Evolutionary conservation across 2,888 invertebrate species (phyloP), one percentile per base, ranked within the genome.

Genomic region (Pammene aurita): DNA sequence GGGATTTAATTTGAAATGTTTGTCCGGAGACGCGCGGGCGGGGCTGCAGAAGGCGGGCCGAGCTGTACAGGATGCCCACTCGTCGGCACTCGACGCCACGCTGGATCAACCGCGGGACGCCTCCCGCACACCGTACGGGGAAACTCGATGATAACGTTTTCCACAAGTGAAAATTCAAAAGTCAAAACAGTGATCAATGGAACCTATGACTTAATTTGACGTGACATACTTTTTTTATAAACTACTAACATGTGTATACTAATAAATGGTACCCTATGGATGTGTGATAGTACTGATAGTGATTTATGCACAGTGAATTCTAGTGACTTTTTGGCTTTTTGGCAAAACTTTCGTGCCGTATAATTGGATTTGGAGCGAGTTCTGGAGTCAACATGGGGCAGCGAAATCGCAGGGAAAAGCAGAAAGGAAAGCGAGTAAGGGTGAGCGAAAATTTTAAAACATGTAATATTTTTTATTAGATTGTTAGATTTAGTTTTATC

Each of bases 81-180:
- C 57, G 56, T 14, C 46, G 56, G 44, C 63, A 60, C 58, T 89
- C 82, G 75, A 80, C 84, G 78, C 77, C 79, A 80, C 80, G 83
- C 81, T 81, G 81, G 82, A 79, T 77, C 76, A 80, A 84, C 74
- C 79, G 84, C 82, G 85, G 81, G 88, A 86, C 90, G 90, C 88
- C 79, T 85, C 81, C 78, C 71, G 55, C 62, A 66, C 64, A 54
- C 34, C 46, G 50, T 66, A 42, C 56, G 41, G 18, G 35, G 38
- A 54, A 67, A 62, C 67, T 26, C 58, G 16, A 44, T 55, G 60
- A 66, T 48, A 70, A 70, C 63, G 38, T 57, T 63, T 55, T 52
- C 50, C 48, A 57, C 56, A n/a, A 50, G 57, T 44, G 26, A 26
- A 41, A 55, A 38, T 42, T 13, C 18, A 64, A 26, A 64, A 14